Evolutionary conservation across 2,113 vertebrate species (phyloP), one percentile per base, ranked within the genome.

Genomic region (Elephas maximus): DNA sequence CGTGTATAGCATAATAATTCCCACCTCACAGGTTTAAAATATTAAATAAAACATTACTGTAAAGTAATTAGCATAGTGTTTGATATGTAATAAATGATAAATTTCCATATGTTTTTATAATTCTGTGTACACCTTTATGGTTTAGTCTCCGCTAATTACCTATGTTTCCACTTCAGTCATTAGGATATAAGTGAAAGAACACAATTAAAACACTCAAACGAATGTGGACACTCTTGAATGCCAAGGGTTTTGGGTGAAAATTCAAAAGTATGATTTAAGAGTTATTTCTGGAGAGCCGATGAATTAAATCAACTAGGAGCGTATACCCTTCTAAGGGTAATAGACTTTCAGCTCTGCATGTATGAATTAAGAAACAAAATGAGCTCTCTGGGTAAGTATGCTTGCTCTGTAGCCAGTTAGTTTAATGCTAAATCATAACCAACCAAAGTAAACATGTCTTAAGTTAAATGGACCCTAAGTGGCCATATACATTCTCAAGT

Each of bases 401-500:
- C 53, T 79, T 78, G 80, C 37, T 76, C 45, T 41, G 60, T 63
- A 85, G 78, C 81, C 51, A 84, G 87, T 74, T 62, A 45, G 74
- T 67, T 96, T 92, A 79, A 89, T 57, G 85, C 53, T 77, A 83
- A 91, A 77, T 93, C 63, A 71, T 67, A 97, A 94, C 81, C 95
- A 92, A 92, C n/a, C 87, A 73, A 83, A 93, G 92, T 28, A 92
- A 94, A 95, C 53, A 81, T 74, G 73, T 53, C 63, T 89, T 53
- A 86, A 90, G 94, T 82, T 94, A 91, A 96, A 94, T 95, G 88
- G 90, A 76, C 63, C 44, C 86, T 97, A 97, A 97, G 95, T 82
- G 94, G 88, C 30, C 62, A 63, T 2, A 71, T n/a, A 81, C 26
- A 89, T 94, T 79, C 73, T 96, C 65, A 74, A 90, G 37, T 53